Evolutionary conservation across 1,140 invertebrate species (phyloP), one percentile per base, ranked within the genome.

Genomic region (Sipha flava): DNA sequence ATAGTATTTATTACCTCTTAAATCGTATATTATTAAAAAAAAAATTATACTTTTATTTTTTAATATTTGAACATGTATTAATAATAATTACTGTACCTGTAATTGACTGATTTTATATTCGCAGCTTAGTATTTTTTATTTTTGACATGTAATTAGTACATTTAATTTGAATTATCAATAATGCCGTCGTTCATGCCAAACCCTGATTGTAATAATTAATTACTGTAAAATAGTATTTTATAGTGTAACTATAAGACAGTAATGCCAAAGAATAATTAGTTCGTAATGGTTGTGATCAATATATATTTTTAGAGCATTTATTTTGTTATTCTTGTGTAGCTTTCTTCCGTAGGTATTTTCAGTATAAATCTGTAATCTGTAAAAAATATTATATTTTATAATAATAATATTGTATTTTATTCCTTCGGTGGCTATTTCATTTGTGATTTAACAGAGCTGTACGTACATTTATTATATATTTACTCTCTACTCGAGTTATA

Each of bases 311-410:
- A 70, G 66, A 70, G 66, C 66, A 47, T 70, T 70, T 70, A 70
- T 70, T 70, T 70, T 70, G 66, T 70, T 70, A 70, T 70, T 70
- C 66, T 70, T 70, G 66, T 70, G 26, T 45, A 70, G 23, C 66
- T 70, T 70, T 70, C 66, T 70, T 70, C 66, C 66, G 23, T 70
- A 70, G 43, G 47, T 70, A 70, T 70, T 45, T 70, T 70, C 16
- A 23, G 16, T 6, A 68, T 1, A 43, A 43, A 26, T 68, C n/a
- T 68, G 34, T 23, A 10, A 21, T 26, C 6, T 68, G 12, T 68
- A 37, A 21, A 59, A 26, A 16, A 16, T 23, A 62, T 21, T 37
- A 23, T 66, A 64, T 64, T 31, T 37, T n/a, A n/a, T n/a, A n/a
- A n/a, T n/a, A n/a, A 23, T 16, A 29, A 10, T 21, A 68, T 68